These are phyloP conservation scores for Archilochus colubris DNA, from an alignment of 2,113 vertebrate genomes.

Conservation along the genomic window DNA sequence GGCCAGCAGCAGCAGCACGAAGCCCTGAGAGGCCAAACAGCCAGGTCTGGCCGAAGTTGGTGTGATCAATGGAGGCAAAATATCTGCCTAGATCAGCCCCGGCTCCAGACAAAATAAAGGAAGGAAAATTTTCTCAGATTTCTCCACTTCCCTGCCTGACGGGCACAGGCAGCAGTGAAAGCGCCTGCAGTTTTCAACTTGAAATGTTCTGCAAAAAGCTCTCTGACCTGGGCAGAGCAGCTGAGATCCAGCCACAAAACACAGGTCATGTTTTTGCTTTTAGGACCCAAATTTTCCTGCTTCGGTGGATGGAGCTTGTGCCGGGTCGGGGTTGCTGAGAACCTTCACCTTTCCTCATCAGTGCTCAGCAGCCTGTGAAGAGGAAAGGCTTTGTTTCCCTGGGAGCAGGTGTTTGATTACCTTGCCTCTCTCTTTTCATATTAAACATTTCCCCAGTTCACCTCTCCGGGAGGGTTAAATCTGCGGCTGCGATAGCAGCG, in stretches of 20 bases:
- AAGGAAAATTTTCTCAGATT: neutral
- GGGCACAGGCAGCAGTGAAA: neutral
- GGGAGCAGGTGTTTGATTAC: conserved; percentile 57
- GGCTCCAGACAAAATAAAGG: neutral
- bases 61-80: neutral
- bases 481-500: neutral
- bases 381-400: conserved; percentile 46
- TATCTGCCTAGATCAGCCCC: accelerated
- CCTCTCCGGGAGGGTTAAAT: conserved; percentile 26
- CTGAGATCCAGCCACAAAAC: accelerated
- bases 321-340: neutral
- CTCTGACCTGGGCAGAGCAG: neutral
- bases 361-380: conserved; percentile 37
- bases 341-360: neutral
- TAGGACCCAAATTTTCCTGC: neutral
- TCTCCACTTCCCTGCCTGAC: neutral
- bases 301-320: neutral
- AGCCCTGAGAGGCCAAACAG: neutral
- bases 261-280: neutral
- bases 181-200: neutral
- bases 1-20: neutral
- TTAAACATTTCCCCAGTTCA: conserved; percentile 10
- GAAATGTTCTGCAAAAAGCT: neutral
- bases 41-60: neutral
- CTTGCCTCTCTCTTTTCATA: conserved; percentile 26